These are phyloP conservation scores for Pseudomugil tenellus DNA, from an alignment of 2,797 vertebrate species.

Conservation along the genomic window DNA sequence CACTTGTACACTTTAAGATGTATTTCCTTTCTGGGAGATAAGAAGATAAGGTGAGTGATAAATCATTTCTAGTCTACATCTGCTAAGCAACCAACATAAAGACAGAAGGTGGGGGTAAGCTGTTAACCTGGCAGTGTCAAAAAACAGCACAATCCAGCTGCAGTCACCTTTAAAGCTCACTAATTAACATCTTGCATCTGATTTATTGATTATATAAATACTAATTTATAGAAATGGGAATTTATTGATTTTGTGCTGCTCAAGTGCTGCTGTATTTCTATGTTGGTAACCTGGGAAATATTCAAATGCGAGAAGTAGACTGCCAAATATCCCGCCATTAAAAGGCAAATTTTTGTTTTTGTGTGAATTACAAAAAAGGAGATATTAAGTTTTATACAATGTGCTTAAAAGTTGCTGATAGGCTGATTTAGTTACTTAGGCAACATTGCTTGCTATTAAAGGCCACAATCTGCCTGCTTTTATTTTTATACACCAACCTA, in stretches of 20 bases:
- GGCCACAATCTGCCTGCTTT: conserved; percentile 14
- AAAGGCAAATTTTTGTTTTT: conserved; percentile 12
- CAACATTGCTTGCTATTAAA: conserved; percentile 17
- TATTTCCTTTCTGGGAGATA: conserved; percentile 18
- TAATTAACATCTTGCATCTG: conserved; percentile 9
- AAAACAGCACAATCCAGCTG: conserved; percentile 1
- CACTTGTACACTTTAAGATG: conserved; percentile 20
- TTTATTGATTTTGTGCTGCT: neutral
- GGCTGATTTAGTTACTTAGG: conserved; percentile 8
- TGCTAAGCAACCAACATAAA: conserved; percentile 20
- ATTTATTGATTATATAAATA: conserved; percentile 17
- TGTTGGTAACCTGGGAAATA: conserved; percentile 31
- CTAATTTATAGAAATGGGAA: neutral
- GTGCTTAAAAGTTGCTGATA: conserved; percentile 25
- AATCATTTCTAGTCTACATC: conserved; percentile 6
- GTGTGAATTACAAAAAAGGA: conserved; percentile 23
- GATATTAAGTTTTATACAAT: conserved; percentile 15
- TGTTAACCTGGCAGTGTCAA: conserved; percentile 6
- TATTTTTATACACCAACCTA: conserved; percentile 14
- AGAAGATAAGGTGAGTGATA: conserved; percentile 20
- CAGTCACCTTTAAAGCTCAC: neutral
- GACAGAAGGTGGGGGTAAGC: conserved; percentile 7
- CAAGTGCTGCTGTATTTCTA: conserved; percentile 7
- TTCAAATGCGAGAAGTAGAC: conserved; percentile 11
- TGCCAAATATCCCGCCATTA: conserved; percentile 8